Percentiles rank a stretch among this genome's conserved stretches.
Evolutionary conservation across 2,113 vertebrate genomes (phyloP).

Genomic region (Desmodus rotundus): DNA sequence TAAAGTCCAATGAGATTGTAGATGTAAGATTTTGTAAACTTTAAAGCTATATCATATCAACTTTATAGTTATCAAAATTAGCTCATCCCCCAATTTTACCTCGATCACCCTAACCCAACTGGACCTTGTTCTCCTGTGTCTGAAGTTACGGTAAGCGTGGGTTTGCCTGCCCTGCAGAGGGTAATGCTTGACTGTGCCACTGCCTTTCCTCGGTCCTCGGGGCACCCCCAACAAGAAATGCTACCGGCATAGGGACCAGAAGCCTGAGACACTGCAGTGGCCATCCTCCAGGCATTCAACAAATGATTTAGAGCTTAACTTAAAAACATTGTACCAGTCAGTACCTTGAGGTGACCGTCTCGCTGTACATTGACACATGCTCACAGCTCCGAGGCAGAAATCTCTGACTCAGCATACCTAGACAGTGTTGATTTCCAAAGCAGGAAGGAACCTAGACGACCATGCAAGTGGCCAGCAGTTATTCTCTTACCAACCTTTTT

Average conservation of each 20-base stretch:
- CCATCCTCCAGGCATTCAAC: background rate
- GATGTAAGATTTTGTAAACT: background rate
- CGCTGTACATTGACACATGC: background rate
- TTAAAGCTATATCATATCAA: background rate
- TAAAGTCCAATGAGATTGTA: background rate
- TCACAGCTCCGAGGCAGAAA: background rate
- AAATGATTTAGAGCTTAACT: background rate
- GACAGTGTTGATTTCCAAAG: background rate
- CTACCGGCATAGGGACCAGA: background rate
- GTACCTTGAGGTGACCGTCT: background rate
- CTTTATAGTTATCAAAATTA: background rate
- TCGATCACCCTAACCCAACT: background rate
- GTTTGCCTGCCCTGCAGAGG: background rate
- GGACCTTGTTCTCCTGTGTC: background rate
- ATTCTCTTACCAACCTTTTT: background rate
- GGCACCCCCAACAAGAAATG: background rate
- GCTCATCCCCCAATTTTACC: background rate
- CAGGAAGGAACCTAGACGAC: background rate
- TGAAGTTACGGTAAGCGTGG: background rate
- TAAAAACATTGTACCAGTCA: background rate
- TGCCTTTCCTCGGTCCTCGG: background rate
- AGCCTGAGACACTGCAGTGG: background rate
- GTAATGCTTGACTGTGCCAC: background rate
- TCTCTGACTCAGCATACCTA: background rate
- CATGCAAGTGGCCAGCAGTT: background rate